Evolutionary conservation across 2,888 invertebrate species (phyloP).

Genomic region (Beris morrisii): DNA sequence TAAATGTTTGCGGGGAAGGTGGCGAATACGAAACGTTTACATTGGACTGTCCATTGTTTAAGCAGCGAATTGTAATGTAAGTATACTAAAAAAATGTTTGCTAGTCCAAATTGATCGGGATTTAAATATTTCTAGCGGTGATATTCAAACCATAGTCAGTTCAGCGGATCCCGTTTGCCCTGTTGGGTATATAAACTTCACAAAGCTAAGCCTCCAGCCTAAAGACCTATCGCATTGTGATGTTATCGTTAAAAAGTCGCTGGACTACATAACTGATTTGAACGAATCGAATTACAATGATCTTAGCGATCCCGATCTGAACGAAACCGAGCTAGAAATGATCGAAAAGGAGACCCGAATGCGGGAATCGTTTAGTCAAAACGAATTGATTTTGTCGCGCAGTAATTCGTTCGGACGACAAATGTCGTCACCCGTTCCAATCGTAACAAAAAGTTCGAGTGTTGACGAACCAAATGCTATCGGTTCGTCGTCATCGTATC

Average conservation of each 20-base stretch:
- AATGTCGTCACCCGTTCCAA: constrained; percentile 51
- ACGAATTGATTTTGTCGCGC: constrained; percentile 51
- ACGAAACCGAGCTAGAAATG: constrained; percentile 64
- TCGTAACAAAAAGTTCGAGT: constrained; percentile 56
- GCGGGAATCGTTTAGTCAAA: constrained; percentile 55
- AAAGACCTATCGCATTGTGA: constrained; percentile 58
- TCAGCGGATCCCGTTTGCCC: constrained; percentile 92
- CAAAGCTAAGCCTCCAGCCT: constrained; percentile 75
- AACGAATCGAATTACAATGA: constrained; percentile 67
- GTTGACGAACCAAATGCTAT: constrained; percentile 50
- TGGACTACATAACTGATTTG: constrained; percentile 65
- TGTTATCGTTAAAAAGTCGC: constrained; percentile 61
- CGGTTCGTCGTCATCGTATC: constrained; percentile 25
- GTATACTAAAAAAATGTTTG: constrained; percentile 47
- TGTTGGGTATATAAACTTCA: constrained; percentile 90
- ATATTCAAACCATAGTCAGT: constrained; percentile 83
- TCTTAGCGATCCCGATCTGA: constrained; percentile 66
- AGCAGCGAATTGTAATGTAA: constrained; percentile 86
- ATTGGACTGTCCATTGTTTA: constrained; percentile 94
- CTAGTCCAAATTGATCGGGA: neutral
- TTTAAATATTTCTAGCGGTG: constrained; percentile 65
- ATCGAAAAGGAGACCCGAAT: constrained; percentile 59
- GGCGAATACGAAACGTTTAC: constrained; percentile 99
- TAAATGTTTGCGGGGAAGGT: constrained; percentile 97
- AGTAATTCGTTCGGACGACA: constrained; percentile 55